Base-by-base conservation (phyloP, 2,113 vertebrate species). In the Apteryx owenii region DNA sequence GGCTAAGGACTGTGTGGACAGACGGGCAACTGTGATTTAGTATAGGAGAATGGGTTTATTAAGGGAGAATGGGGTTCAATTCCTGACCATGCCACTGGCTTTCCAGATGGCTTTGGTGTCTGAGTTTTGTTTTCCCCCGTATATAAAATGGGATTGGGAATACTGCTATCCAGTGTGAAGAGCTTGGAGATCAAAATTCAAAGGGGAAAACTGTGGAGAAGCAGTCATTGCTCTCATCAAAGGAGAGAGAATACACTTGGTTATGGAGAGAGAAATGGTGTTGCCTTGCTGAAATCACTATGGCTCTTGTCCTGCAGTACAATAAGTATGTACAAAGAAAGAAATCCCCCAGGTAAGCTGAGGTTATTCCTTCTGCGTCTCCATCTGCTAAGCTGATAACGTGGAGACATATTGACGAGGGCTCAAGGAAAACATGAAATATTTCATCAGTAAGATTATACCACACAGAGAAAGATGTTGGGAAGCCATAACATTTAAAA, bases 391-490 rank as follows among this genome's bases (percentile, higher is more conserved):
- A 98, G 98, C 98, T 98, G 98, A 98, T 97, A 97, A 98, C 98
- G 96, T 54, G 58, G 96, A 98, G 98, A 98, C 98, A 99, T 98
- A 99, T 97, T 99, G 98, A 98, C 98, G 98, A 95, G 90, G 95
- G 97, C 98, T 98, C 98, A 98, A 98, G 97, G 97, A 98, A 98
- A 98, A 98, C 98, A 98, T 98, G 95, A 98, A 98, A 96, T 98
- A 98, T 98, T 99, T 99, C 98, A 98, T 99, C 98, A 98, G 96
- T 96, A 94, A 98, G 98, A 99, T 99, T 98, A 98, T 97, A 98
- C 97, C 92, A 94, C 91, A 98, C 97, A 94, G 92, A 98, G 98
- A 98, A 99, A 99, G 98, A 99, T 98, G 98, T 98, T 99, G 97
- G 96, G 96, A 97, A 98, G 98, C 98, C 98, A 96, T 98, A 98